Percentiles rank a stretch among this genome's conserved stretches.
Conservation (phyloP, 2,888 invertebrate genomes). For the Meteorus cinctellus region DNA sequence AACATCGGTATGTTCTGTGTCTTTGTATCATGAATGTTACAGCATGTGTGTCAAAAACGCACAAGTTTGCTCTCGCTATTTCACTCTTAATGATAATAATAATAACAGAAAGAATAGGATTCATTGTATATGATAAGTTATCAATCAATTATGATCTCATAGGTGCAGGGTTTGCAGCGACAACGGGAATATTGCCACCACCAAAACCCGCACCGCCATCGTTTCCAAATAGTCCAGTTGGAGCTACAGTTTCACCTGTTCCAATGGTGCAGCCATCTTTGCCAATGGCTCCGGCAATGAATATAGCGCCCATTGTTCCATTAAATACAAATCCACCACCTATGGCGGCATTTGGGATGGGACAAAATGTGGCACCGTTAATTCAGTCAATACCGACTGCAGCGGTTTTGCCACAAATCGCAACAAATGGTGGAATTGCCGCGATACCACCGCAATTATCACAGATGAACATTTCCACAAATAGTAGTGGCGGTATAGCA, state of each 20-base stretch:
- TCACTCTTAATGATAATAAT: no score
- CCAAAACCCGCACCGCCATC: constrained; percentile 73
- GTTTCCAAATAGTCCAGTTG: constrained; percentile 72
- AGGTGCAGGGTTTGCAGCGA: constrained; percentile 67
- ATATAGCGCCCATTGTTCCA: constrained; percentile 66
- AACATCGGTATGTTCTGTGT: constrained; percentile 68
- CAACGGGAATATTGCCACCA: constrained; percentile 65
- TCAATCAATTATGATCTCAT: constrained; percentile 21
- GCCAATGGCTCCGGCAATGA: constrained; percentile 57
- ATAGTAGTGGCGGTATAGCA: constrained; percentile 51
- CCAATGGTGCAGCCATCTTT: constrained; percentile 51
- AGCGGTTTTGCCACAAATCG: constrained; percentile 49
- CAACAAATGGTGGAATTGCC: constrained; percentile 53
- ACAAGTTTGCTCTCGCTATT: background rate
- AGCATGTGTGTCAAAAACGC: constrained; percentile 8
- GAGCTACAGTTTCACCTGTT: constrained; percentile 56
- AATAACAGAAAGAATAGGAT: no score
- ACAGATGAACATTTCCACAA: constrained; percentile 55
- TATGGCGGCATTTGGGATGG: constrained; percentile 69
- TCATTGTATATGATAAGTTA: no score
- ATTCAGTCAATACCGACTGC: constrained; percentile 59
- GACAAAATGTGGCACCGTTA: constrained; percentile 58
- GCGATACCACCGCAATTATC: constrained; percentile 53
- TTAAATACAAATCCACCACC: constrained; percentile 68
- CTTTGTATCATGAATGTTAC: background rate